Evolutionary conservation across 2,888 invertebrate genomes (phyloP).

Genomic region (Drepanosiphum platanoidis): DNA sequence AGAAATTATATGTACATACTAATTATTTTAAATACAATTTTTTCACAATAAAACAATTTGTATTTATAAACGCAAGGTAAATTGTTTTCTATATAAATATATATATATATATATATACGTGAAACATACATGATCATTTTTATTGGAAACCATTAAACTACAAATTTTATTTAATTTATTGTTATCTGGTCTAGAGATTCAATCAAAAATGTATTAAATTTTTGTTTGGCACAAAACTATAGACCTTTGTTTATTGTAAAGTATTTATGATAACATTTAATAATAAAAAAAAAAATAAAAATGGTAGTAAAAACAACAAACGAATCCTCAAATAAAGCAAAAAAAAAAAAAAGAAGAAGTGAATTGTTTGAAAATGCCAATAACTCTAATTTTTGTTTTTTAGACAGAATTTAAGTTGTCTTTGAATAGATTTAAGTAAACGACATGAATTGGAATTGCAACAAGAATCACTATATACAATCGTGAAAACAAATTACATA

Average conservation of each 20-base stretch:
- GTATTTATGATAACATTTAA: too few species aligned
- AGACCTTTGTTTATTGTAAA: background rate
- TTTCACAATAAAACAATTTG: conserved; percentile 20
- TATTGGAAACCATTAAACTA: background rate
- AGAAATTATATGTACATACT: conserved; percentile 39
- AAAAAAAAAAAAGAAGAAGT: background rate
- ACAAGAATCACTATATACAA: conserved; percentile 47
- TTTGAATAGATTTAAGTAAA: conserved; percentile 25
- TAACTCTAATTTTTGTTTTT: background rate
- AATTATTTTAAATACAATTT: conserved; percentile 27
- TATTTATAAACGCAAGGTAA: background rate
- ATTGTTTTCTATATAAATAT: background rate
- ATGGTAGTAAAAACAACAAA: background rate
- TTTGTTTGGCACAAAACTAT: conserved; percentile 51
- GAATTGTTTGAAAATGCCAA: conserved; percentile 27
- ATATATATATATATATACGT: background rate
- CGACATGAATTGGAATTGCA: conserved; percentile 31
- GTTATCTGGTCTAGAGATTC: conserved; percentile 8
- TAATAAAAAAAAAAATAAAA: background rate
- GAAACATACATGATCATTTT: background rate
- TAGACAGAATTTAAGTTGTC: background rate
- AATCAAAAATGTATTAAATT: background rate
- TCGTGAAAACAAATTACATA: conserved; percentile 40
- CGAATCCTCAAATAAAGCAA: background rate
- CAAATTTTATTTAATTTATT: background rate